Evolutionary conservation across 2,888 invertebrate species (phyloP).

Genomic region (Agrochola litura): DNA sequence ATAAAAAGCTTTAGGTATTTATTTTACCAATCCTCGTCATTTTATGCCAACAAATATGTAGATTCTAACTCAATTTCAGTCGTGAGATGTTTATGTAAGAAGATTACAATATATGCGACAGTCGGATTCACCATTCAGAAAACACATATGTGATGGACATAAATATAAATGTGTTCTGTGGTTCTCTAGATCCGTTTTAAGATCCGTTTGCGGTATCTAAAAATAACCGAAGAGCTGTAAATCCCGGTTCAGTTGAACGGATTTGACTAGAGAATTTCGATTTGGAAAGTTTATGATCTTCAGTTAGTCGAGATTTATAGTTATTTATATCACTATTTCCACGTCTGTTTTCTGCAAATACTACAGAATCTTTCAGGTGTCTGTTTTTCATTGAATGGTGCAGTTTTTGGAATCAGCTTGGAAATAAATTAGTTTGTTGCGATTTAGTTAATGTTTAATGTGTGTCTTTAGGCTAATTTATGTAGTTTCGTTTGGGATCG

Average conservation of each 20-base stretch:
- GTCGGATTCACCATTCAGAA: background rate
- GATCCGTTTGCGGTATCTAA: slow-evolving; percentile 49
- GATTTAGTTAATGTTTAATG: slow-evolving; percentile 35
- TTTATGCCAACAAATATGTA: background rate
- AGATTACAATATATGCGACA: background rate
- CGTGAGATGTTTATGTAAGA: background rate
- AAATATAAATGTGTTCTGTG: slow-evolving; percentile 17
- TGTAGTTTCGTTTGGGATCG: slow-evolving; percentile 26
- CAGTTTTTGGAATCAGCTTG: slow-evolving; percentile 41
- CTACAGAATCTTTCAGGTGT: slow-evolving; percentile 29
- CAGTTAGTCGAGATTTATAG: slow-evolving; percentile 47
- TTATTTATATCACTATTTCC: slow-evolving; percentile 56
- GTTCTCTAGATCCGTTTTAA: slow-evolving; percentile 26
- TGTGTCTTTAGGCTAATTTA: slow-evolving; percentile 38
- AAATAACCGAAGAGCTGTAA: slow-evolving; percentile 47
- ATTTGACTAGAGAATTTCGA: slow-evolving; percentile 52
- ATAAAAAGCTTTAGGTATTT: background rate
- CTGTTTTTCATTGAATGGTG: slow-evolving; percentile 30
- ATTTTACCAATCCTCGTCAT: background rate
- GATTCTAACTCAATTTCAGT: background rate
- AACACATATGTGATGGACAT: slow-evolving; percentile 1
- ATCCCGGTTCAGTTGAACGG: slow-evolving; percentile 43
- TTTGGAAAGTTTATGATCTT: slow-evolving; percentile 52
- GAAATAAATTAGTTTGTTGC: slow-evolving; percentile 47
- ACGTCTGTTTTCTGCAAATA: slow-evolving; percentile 54